phyloP scores from a whole-genome alignment of 1,140 invertebrate species.

The Drosophila watanabei region DNA sequence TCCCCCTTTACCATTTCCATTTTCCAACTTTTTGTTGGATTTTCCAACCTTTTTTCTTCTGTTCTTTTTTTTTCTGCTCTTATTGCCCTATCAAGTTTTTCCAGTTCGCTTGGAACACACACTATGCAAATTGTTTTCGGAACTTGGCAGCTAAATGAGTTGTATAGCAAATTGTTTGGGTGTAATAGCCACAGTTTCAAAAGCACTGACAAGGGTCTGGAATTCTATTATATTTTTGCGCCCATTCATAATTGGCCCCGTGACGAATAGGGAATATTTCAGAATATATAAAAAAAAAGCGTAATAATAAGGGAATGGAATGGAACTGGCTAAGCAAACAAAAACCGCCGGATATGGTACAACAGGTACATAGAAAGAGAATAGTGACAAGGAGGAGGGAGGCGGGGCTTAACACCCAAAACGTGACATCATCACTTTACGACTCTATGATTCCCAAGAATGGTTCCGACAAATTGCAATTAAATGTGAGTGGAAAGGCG shows the following conservation, averaged over 20 bases:
- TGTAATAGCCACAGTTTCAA: slow-evolving; percentile 23
- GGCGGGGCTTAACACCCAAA: slow-evolving; percentile 40
- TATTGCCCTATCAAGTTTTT: slow-evolving; percentile 35
- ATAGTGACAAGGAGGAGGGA: neutral
- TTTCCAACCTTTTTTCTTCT: slow-evolving; percentile 2
- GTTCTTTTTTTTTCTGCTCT: neutral
- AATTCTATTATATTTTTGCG: neutral
- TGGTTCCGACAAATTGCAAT: slow-evolving; percentile 62
- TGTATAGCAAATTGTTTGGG: slow-evolving; percentile 35
- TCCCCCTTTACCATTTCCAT: slow-evolving; percentile 15
- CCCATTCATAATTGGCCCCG: slow-evolving; percentile 49
- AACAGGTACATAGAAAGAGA: slow-evolving; percentile 16
- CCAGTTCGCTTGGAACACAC: slow-evolving; percentile 37
- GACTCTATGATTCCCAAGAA: slow-evolving; percentile 51
- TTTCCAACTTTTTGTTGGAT: slow-evolving; percentile 21
- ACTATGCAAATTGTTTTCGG: slow-evolving; percentile 67
- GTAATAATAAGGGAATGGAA: slow-evolving; percentile 6
- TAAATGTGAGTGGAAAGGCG: slow-evolving; percentile 44
- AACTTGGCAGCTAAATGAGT: slow-evolving; percentile 44
- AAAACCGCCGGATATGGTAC: slow-evolving; percentile 58
- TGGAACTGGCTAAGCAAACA: slow-evolving; percentile 23
- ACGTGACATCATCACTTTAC: slow-evolving; percentile 55
- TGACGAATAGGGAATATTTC: slow-evolving; percentile 17
- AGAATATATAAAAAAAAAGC: neutral
- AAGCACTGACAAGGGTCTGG: neutral